Percentiles rank a stretch among this genome's conserved stretches.
These are phyloP conservation scores for Drosophila subsilvestris DNA, from an alignment of 2,888 invertebrate species.

Conservation along the genomic window DNA sequence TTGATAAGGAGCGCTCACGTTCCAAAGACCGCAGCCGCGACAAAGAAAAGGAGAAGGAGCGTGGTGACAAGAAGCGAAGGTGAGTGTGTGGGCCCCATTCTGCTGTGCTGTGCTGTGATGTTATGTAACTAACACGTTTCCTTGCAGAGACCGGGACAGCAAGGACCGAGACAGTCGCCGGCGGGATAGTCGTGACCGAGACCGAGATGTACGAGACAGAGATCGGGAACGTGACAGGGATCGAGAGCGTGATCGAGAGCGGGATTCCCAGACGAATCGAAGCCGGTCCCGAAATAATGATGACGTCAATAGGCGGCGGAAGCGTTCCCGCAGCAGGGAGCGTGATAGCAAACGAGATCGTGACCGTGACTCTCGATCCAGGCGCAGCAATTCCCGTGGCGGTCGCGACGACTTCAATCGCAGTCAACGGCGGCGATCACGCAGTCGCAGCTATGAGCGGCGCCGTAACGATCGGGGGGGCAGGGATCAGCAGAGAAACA, in stretches of 20 bases:
- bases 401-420: slow-evolving; percentile 81
- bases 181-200: slow-evolving; percentile 76
- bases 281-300: slow-evolving; percentile 82
- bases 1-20: slow-evolving; percentile 49
- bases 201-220: slow-evolving; percentile 61
- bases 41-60: slow-evolving; percentile 68
- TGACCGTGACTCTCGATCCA: slow-evolving; percentile 85
- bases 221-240: slow-evolving; percentile 73
- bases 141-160: slow-evolving; percentile 43
- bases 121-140: neutral
- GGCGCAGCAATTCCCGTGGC: slow-evolving; percentile 84
- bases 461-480: slow-evolving; percentile 84
- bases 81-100: slow-evolving; percentile 28
- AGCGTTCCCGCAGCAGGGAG: slow-evolving; percentile 70
- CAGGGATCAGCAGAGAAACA: slow-evolving; percentile 71
- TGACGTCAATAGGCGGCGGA: slow-evolving; percentile 72
- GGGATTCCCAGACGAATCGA: slow-evolving; percentile 86
- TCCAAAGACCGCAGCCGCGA: slow-evolving; percentile 67
- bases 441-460: slow-evolving; percentile 78
- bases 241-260: slow-evolving; percentile 81
- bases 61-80: slow-evolving; percentile 75
- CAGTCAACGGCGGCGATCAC: slow-evolving; percentile 73
- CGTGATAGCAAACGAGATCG: slow-evolving; percentile 81
- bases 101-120: too few species aligned
- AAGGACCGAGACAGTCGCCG: slow-evolving; percentile 56